Percentiles rank a stretch among this genome's conserved stretches.
Evolutionary conservation across 2,113 vertebrate genomes (phyloP).

Genomic region (Cardinalis cardinalis): DNA sequence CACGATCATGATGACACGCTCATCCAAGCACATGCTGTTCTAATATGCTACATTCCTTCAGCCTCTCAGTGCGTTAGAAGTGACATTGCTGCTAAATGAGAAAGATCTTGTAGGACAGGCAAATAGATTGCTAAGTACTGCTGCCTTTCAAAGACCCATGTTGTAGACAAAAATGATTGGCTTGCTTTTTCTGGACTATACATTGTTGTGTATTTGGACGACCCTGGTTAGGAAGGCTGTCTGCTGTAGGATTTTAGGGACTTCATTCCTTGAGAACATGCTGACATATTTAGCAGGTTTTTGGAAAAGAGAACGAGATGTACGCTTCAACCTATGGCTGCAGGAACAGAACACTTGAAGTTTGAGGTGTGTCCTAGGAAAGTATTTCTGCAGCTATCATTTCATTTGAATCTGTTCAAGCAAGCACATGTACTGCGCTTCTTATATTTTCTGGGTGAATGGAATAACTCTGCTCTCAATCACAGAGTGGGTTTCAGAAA

Average conservation of each 20-base stretch:
- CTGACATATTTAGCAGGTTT: neutral
- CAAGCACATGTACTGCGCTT: accelerated
- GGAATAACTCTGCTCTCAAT: neutral
- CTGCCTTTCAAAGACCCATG: neutral
- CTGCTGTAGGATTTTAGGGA: neutral
- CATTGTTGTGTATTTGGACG: neutral
- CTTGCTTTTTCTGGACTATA: neutral
- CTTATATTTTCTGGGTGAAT: neutral
- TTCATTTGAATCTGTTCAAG: neutral
- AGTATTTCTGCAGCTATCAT: neutral
- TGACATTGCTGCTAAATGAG: conserved; percentile 47
- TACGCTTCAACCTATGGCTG: neutral
- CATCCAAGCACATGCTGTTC: conserved; percentile 59
- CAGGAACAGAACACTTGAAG: neutral
- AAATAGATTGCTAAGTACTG: conserved; percentile 1
- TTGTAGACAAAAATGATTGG: neutral
- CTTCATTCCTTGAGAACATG: neutral
- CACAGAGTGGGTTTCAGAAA: neutral
- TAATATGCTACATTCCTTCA: conserved; percentile 59
- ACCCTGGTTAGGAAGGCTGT: neutral
- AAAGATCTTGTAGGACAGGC: conserved; percentile 48
- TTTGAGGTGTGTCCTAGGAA: neutral
- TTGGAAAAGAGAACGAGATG: neutral
- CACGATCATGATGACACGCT: conserved; percentile 57
- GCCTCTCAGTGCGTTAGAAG: conserved; percentile 41